Evolutionary conservation across 2,113 vertebrate genomes (phyloP).

Genomic region (Phrynocephalus versicolor): DNA sequence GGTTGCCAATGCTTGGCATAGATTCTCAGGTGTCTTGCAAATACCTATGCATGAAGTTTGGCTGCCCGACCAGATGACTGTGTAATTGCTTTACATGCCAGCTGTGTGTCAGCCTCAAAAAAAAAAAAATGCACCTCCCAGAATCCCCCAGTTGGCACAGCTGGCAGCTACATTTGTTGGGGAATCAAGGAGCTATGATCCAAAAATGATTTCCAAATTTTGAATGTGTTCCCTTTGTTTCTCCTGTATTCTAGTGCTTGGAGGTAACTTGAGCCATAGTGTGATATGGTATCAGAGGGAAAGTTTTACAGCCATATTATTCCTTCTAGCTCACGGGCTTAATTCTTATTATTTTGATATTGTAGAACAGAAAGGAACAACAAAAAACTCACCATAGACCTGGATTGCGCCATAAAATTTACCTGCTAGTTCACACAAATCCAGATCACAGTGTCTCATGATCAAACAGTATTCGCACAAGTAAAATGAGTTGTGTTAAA

Average conservation of each 20-base stretch:
- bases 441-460: neutral
- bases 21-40: neutral
- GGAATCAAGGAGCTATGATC: neutral
- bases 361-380: neutral
- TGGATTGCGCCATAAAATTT: neutral
- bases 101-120: too few relatives aligned
- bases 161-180: too few relatives aligned
- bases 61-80: neutral
- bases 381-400: neutral
- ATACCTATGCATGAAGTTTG: neutral
- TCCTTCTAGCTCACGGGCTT: neutral
- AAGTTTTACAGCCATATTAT: neutral
- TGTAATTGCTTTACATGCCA: neutral
- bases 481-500: too few relatives aligned
- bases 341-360: neutral
- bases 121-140: neutral
- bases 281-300: neutral
- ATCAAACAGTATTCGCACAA: neutral
- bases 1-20: neutral
- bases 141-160: too few relatives aligned
- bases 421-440: neutral
- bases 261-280: neutral
- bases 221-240: neutral
- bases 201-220: neutral
- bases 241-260: neutral